These are phyloP conservation scores for Ambastaia sidthimunki DNA, from an alignment of 2,797 vertebrate genomes.

Conservation along the genomic window DNA sequence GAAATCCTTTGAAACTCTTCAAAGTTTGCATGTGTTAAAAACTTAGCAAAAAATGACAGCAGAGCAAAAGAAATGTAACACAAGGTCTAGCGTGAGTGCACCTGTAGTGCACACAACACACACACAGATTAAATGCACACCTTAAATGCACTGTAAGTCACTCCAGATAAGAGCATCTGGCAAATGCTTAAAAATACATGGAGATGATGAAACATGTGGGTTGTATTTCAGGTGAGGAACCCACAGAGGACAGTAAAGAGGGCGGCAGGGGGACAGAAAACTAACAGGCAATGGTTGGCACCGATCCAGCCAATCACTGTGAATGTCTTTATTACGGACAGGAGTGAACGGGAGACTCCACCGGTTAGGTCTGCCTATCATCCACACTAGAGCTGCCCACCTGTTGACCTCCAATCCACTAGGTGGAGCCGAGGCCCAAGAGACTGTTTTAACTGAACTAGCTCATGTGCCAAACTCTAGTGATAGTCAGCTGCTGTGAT, in stretches of 20 bases:
- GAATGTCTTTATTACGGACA: constrained; percentile 58
- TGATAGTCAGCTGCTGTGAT: constrained; percentile 64
- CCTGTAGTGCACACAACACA: too few relatives aligned
- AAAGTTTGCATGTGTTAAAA: too few relatives aligned
- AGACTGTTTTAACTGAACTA: constrained; percentile 60
- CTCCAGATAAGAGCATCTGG: too few relatives aligned
- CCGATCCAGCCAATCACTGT: constrained; percentile 55
- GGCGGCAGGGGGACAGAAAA: constrained; percentile 50
- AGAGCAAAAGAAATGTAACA: too few relatives aligned
- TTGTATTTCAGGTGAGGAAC: constrained; percentile 53
- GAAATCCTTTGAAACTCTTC: too few relatives aligned
- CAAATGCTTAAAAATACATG: too few relatives aligned
- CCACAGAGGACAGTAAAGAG: constrained; percentile 54
- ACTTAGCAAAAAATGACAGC: too few relatives aligned
- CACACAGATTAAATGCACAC: too few relatives aligned
- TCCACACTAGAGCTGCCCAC: constrained; percentile 57
- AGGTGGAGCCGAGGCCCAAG: constrained; percentile 55
- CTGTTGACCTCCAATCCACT: constrained; percentile 54
- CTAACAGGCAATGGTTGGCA: constrained; percentile 46
- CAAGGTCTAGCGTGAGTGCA: too few relatives aligned
- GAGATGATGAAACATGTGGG: too few relatives aligned
- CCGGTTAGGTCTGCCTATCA: constrained; percentile 55
- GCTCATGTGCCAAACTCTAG: constrained; percentile 65
- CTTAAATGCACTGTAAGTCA: too few relatives aligned
- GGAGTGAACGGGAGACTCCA: constrained; percentile 54